Percentiles rank a stretch among this genome's conserved stretches.
These are phyloP conservation scores for Acanthiza pusilla DNA, from an alignment of 2,797 vertebrate genomes.

Conservation along the genomic window DNA sequence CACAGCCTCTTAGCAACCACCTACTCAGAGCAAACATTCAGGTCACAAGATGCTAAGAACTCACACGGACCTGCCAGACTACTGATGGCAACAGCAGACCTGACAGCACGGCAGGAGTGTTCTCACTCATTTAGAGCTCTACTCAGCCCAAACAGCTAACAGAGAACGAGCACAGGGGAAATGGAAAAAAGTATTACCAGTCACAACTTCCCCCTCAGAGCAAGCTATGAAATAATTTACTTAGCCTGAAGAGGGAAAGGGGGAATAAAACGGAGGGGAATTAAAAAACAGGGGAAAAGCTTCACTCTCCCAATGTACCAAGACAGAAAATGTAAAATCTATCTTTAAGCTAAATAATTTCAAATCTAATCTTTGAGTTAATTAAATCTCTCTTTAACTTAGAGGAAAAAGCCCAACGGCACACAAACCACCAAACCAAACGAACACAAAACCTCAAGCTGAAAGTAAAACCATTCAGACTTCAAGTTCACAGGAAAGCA, in stretches of 20 bases:
- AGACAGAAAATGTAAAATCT: not conserved
- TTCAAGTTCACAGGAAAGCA: not conserved
- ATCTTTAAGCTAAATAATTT: not conserved
- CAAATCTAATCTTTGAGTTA: not conserved
- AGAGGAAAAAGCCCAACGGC: not conserved
- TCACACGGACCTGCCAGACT: conserved; percentile 1
- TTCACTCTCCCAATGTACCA: not conserved
- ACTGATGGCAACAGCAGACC: not conserved
- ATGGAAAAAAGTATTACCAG: not conserved
- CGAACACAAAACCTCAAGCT: not conserved
- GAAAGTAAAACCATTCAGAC: not conserved
- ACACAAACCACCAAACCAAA: not conserved
- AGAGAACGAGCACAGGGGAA: not conserved
- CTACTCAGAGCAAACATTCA: conserved; percentile 20
- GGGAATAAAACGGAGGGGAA: fast-evolving
- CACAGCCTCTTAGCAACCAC: conserved; percentile 35
- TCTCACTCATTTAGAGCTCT: not conserved
- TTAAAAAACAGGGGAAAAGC: not conserved
- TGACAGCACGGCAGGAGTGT: not conserved
- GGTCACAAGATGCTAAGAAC: conserved; percentile 35
- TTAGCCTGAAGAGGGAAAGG: not conserved
- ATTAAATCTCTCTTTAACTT: not conserved
- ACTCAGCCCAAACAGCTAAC: not conserved
- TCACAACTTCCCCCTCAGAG: not conserved
- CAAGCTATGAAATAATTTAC: not conserved